Evolutionary conservation across 2,888 invertebrate genomes (phyloP).

Genomic region (Polymixis lichenea): DNA sequence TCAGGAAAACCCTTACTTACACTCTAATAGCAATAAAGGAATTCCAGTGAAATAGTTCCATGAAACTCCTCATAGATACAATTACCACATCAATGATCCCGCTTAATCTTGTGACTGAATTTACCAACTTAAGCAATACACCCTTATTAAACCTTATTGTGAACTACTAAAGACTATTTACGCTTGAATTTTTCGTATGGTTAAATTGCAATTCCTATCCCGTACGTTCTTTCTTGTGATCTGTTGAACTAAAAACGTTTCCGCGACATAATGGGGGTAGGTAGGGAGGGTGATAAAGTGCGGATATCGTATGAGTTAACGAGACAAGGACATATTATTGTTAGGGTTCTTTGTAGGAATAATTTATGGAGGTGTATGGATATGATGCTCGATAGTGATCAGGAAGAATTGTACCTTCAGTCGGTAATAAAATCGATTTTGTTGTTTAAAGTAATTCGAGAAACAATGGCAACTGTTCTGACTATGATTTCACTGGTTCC

Average conservation of each 20-base stretch:
- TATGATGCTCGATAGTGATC: background rate
- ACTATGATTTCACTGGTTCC: background rate
- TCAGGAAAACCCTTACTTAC: constrained; percentile 34
- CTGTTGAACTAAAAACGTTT: constrained; percentile 74
- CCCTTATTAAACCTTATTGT: constrained; percentile 9
- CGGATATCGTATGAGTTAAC: constrained; percentile 68
- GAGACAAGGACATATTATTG: constrained; percentile 69
- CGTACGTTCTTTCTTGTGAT: constrained; percentile 74
- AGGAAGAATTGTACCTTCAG: background rate
- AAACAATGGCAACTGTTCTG: background rate
- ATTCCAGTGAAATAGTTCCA: constrained; percentile 61
- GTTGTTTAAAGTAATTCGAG: background rate
- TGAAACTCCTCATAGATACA: constrained; percentile 65
- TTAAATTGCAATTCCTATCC: constrained; percentile 65
- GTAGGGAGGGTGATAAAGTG: constrained; percentile 66
- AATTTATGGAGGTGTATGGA: constrained; percentile 17
- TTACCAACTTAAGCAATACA: constrained; percentile 34
- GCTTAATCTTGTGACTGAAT: constrained; percentile 51
- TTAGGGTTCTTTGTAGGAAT: constrained; percentile 44
- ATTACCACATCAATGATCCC: constrained; percentile 66
- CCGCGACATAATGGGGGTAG: constrained; percentile 69
- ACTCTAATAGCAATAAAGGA: constrained; percentile 55
- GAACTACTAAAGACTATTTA: background rate
- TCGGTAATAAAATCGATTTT: background rate
- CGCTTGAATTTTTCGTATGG: background rate